These are phyloP conservation scores for Phyllopteryx taeniolatus DNA, from an alignment of 2,113 vertebrate species.

Conservation along the genomic window DNA sequence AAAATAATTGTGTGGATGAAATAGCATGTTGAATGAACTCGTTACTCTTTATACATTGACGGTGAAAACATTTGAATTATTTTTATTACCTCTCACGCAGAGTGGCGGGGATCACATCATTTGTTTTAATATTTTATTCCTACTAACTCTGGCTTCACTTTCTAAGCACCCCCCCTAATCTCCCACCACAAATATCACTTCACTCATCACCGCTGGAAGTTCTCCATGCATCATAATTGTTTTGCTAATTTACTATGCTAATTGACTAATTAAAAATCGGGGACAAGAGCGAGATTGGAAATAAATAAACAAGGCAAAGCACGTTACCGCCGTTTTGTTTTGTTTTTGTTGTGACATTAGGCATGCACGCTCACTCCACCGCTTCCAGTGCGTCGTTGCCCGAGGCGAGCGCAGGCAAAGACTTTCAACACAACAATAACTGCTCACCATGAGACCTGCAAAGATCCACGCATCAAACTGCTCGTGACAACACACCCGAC, in stretches of 20 bases:
- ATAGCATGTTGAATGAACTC: constrained; percentile 64
- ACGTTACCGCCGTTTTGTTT: constrained; percentile 73
- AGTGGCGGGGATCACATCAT: constrained; percentile 67
- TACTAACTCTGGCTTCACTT: constrained; percentile 56
- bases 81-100: constrained; percentile 70
- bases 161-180: constrained; percentile 51
- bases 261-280: constrained; percentile 75
- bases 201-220: constrained; percentile 67
- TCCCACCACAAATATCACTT: constrained; percentile 12
- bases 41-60: constrained; percentile 65
- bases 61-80: constrained; percentile 66
- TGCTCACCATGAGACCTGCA: constrained; percentile 61
- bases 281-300: constrained; percentile 66
- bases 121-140: constrained; percentile 74
- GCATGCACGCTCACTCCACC: constrained; percentile 72
- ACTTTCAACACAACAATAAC: constrained; percentile 50
- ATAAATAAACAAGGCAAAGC: constrained; percentile 74
- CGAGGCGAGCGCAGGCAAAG: constrained; percentile 60
- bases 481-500: constrained; percentile 46
- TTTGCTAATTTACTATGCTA: constrained; percentile 82
- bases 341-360: constrained; percentile 63
- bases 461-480: constrained; percentile 54
- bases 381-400: constrained; percentile 60
- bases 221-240: constrained; percentile 82
- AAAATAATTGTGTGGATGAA: constrained; percentile 51